These are phyloP conservation scores for Scomberomorus guttatus DNA, from an alignment of 2,797 vertebrate species.

Conservation along the genomic window DNA sequence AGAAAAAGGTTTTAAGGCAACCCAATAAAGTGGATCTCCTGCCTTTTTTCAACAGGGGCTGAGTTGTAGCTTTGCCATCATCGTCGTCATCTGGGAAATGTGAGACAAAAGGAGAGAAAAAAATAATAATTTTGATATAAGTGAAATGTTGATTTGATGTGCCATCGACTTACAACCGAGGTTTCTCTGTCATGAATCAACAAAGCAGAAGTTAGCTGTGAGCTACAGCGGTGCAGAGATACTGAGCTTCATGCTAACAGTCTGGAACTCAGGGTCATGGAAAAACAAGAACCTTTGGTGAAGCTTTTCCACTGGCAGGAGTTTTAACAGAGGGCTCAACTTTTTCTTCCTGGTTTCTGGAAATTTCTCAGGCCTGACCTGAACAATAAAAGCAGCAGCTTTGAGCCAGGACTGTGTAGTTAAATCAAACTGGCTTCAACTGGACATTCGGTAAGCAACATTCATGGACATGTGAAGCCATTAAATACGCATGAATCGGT, in stretches of 20 bases:
- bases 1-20: constrained; percentile 48
- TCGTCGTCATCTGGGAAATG: constrained; percentile 94
- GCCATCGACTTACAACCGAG: constrained; percentile 33
- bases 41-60: constrained; percentile 99
- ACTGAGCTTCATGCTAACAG: background rate
- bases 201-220: no score
- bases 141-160: constrained; percentile 79
- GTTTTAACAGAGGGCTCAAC: constrained; percentile 7
- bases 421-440: constrained; percentile 23
- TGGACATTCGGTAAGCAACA: constrained; percentile 10
- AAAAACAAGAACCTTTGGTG: constrained; percentile 24
- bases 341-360: constrained; percentile 19
- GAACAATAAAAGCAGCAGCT: constrained; percentile 36
- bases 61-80: constrained; percentile 93
- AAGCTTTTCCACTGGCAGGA: constrained; percentile 25
- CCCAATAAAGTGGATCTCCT: constrained; percentile 88
- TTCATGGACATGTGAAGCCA: constrained; percentile 1
- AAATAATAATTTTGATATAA: constrained; percentile 58
- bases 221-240: no score
- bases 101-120: constrained; percentile 80
- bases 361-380: constrained; percentile 8
- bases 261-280: background rate
- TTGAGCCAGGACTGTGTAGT: constrained; percentile 9
- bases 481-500: constrained; percentile 16
- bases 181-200: background rate